Evolutionary conservation across 2,888 invertebrate species (phyloP).

Genomic region (Itoplectis maculator): DNA sequence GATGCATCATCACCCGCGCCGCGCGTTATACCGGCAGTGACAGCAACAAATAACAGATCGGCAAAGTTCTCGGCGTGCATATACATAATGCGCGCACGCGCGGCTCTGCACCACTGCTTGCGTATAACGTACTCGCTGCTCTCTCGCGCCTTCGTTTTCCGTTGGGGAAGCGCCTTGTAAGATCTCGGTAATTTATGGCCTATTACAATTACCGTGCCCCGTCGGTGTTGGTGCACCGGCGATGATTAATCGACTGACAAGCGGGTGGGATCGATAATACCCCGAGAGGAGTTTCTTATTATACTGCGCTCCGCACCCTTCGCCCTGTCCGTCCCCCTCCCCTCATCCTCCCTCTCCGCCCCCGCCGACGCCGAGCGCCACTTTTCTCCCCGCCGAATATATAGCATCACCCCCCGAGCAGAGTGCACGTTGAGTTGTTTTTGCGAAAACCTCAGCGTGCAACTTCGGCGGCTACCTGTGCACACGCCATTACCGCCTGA

Average conservation of each 20-base stretch:
- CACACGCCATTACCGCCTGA: not conserved
- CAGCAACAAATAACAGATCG: constrained; percentile 75
- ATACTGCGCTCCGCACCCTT: constrained; percentile 43
- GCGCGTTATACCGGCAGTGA: constrained; percentile 73
- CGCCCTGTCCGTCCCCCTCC: not conserved
- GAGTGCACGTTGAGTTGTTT: too few species aligned
- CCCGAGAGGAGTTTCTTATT: constrained; percentile 60
- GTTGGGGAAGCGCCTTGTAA: constrained; percentile 70
- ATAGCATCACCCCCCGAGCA: too few species aligned
- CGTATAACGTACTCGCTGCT: not conserved
- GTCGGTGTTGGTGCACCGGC: constrained; percentile 69
- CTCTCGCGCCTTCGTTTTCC: constrained; percentile 6
- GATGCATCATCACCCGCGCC: constrained; percentile 73
- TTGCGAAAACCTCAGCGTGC: constrained; percentile 16
- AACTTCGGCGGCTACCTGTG: constrained; percentile 12
- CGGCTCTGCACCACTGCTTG: too few species aligned
- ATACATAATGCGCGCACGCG: constrained; percentile 60
- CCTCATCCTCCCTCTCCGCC: constrained; percentile 15
- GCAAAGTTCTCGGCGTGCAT: constrained; percentile 71
- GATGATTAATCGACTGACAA: constrained; percentile 76
- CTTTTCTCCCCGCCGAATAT: too few species aligned
- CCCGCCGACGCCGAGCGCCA: too few species aligned
- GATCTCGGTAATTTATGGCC: constrained; percentile 76
- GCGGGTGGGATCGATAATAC: constrained; percentile 71
- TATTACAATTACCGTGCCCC: constrained; percentile 76